Evolutionary conservation across 2,888 invertebrate genomes (phyloP), one percentile per base, ranked within the genome.

Genomic region (Busseola fusca): DNA sequence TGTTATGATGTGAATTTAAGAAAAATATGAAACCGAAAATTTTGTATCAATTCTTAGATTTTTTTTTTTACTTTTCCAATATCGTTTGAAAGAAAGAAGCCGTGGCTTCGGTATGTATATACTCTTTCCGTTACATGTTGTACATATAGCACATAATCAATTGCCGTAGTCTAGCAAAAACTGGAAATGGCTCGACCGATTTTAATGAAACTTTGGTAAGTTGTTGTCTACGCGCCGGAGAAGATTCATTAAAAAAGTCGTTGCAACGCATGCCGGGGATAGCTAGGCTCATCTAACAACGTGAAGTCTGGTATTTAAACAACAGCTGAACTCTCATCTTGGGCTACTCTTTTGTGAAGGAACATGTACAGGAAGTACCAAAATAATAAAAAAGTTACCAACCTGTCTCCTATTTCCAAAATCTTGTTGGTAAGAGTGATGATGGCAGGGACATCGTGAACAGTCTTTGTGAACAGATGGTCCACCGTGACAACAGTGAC

Each of bases 331-430:
- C 52, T 54, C 7, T 27, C 27, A 54, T 54, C 27, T 27, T 54
- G 16, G 54, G 27, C 54, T 54, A 54, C 18, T 27, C 54, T 1
- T 54, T n/a, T 21, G 10, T 56, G 10, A 21, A 56, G 56, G 30
- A 30, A 10, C 21, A 56, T 30, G 30, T 0, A 30, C 21, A 30
- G 56, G 10, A 18, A 25, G 12, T 21, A 12, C 14, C 12, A 7
- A 62, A 27, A 62, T 27, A 48, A 58, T 25, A 27, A 42, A 34
- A n/a, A 14, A n/a, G 4, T 21, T 27, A 70, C 69, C n/a, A 25
- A 94, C 95, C 92, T 91, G 3, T 95, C 94, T 18, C 91, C 92
- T 45, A 94, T 91, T 30, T 83, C 86, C 58, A 93, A 68, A n/a
- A 95, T 88, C 9, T 89, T 85, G 1, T 85, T 68, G n/a, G 90